These are phyloP conservation scores for Eupithecia vulgata DNA, from an alignment of 2,888 invertebrate species.

Conservation along the genomic window DNA sequence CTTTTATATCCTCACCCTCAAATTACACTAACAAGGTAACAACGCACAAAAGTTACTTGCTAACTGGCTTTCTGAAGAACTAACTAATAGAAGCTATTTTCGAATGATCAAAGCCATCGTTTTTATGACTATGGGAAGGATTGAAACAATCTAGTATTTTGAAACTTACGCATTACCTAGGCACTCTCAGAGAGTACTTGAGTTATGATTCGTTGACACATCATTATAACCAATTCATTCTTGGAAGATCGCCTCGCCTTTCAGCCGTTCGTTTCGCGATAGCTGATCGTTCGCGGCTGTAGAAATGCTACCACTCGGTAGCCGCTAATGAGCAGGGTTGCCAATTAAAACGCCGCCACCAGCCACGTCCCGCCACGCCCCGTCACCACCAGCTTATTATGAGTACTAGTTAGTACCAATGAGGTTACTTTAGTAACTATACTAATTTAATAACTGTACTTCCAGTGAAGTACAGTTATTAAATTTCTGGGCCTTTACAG, in stretches of 20 bases:
- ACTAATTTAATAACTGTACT: no score
- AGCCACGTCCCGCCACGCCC: not conserved
- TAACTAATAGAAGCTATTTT: not conserved
- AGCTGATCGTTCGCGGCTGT: not conserved
- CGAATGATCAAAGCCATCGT: not conserved
- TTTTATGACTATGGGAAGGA: not conserved
- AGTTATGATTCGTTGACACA: not conserved
- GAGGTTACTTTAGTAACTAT: no score
- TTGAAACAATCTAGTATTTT: not conserved
- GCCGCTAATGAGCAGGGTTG: not conserved
- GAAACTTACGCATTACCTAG: not conserved
- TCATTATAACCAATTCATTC: not conserved
- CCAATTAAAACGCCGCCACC: not conserved
- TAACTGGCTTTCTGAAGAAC: not conserved
- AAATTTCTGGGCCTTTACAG: no score
- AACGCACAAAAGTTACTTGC: conserved; percentile 1
- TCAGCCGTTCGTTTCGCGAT: not conserved
- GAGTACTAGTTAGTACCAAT: no score
- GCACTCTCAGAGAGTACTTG: not conserved
- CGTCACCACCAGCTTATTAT: not conserved
- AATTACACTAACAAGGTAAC: conserved; percentile 31
- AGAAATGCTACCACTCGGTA: not conserved
- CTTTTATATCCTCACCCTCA: conserved; percentile 22
- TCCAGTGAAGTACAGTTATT: no score
- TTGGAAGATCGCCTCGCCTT: not conserved